Evolutionary conservation across 2,113 vertebrate genomes (phyloP), one percentile per base, ranked within the genome.

Genomic region (Siphamia tubifer): DNA sequence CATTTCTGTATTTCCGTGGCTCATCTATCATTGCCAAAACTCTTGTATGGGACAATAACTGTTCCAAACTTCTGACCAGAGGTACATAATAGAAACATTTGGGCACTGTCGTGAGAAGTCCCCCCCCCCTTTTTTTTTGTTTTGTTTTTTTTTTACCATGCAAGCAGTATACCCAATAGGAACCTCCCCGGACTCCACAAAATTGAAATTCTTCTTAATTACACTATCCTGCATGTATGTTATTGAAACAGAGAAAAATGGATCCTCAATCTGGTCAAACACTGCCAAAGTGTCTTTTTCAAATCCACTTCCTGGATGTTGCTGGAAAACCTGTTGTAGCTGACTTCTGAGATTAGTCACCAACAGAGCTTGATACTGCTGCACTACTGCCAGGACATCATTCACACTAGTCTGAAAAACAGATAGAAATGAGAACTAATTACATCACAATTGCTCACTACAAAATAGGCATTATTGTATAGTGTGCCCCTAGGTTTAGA

Each of bases 251-350:
- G 42, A 42, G 15, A 23, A n/a, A 49, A 64, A 72, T 20, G 42
- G 68, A 64, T 51, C 52, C 34, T 56, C 34, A 28, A 49, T 17
- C 15, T 10, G 15, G 43, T 55, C 58, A 42, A 56, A 72, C 17
- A 43, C 51, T 49, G 13, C 24, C 42, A 48, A 16, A 2, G 49
- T 30, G 11, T 70, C 39, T 6, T 45, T 53, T 61, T 53, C 47
- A 45, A 70, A 56, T 70, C 17, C 47, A 45, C 19, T 53, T 70
- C 56, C 67, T 31, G 27, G 24, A 54, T 62, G 40, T 32, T 62
- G 47, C 49, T 71, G 31, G 24, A 71, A 47, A 6, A 62, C 40
- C 4, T 10, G 38, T 44, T 62, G 39, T 31, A 71, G 39, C 32
- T 36, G 57, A 45, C 57, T 54, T 19, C 32, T 62, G 4, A 62